A percentile compares a stretch with the other conserved stretches of the same genome.
These are phyloP conservation scores for Drosophila oshimai DNA, from an alignment of 1,140 invertebrate species.

Conservation along the genomic window DNA sequence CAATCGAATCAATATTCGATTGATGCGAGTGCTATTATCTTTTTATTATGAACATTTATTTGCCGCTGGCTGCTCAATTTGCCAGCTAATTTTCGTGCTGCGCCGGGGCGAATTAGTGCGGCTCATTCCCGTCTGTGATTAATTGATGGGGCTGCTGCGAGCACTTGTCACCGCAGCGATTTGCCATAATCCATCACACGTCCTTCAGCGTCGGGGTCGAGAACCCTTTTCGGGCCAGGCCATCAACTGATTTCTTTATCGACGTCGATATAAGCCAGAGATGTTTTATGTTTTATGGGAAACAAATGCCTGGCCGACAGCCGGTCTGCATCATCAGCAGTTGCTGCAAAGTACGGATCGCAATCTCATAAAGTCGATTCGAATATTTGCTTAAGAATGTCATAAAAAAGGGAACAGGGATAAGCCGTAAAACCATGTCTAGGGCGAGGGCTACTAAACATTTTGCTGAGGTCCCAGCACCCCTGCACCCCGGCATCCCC, in stretches of 20 bases:
- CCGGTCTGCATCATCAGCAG: slow-evolving; percentile 57
- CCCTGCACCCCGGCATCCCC: neutral
- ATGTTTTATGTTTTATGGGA: slow-evolving; percentile 64
- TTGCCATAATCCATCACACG: slow-evolving; percentile 43
- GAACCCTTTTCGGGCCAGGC: slow-evolving; percentile 23
- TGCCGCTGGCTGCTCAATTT: slow-evolving; percentile 40
- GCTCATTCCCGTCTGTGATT: slow-evolving; percentile 46
- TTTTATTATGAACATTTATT: slow-evolving; percentile 81
- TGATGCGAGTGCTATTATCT: slow-evolving; percentile 79
- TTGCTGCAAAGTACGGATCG: slow-evolving; percentile 55
- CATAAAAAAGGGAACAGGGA: slow-evolving; percentile 43
- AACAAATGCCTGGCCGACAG: slow-evolving; percentile 54
- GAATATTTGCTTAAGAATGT: slow-evolving; percentile 71
- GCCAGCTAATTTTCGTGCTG: slow-evolving; percentile 42
- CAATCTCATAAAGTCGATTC: slow-evolving; percentile 53
- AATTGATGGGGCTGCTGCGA: slow-evolving; percentile 51
- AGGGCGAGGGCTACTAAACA: slow-evolving; percentile 34
- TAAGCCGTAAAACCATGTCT: slow-evolving; percentile 55
- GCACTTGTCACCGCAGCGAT: slow-evolving; percentile 36
- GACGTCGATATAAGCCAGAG: slow-evolving; percentile 52
- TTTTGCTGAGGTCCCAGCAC: neutral
- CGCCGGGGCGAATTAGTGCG: slow-evolving; percentile 48
- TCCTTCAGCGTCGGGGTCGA: neutral
- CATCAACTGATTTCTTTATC: slow-evolving; percentile 57
- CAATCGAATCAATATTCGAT: slow-evolving; percentile 81